A percentile compares a stretch with the other conserved stretches of the same genome.
Evolutionary conservation across 2,113 vertebrate species (phyloP).

Genomic region (Aspiorhynchus laticeps): DNA sequence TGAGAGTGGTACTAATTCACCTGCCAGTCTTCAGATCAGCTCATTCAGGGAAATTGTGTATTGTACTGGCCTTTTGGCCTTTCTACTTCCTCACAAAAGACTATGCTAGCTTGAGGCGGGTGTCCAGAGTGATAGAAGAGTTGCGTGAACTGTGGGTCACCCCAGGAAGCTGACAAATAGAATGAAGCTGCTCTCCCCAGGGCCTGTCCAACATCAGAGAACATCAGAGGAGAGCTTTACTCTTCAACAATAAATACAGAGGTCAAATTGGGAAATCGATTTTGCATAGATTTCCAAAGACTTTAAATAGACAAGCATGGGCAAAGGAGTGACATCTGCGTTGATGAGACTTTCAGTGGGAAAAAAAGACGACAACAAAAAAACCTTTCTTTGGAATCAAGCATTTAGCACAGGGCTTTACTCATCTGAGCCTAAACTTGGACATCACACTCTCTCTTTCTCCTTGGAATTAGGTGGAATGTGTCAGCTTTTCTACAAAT

Average conservation of each 20-base stretch:
- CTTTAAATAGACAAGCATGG: background rate
- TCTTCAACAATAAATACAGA: conserved; percentile 18
- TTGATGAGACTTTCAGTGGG: background rate
- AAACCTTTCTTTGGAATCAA: background rate
- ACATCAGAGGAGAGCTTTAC: conserved; percentile 17
- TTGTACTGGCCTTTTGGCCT: conserved; percentile 1
- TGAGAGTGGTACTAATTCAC: background rate
- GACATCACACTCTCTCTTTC: background rate
- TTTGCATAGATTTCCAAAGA: conserved; percentile 10
- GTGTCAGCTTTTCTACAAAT: background rate
- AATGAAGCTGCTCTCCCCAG: conserved; percentile 29
- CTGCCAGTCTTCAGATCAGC: conserved; percentile 10
- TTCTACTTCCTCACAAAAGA: conserved; percentile 37
- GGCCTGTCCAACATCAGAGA: conserved; percentile 39
- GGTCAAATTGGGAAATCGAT: conserved; percentile 13
- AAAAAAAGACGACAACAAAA: background rate
- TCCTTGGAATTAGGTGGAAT: background rate
- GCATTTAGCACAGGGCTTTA: background rate
- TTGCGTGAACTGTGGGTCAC: conserved; percentile 52
- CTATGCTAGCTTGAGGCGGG: conserved; percentile 23
- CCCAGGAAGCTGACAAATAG: conserved; percentile 54
- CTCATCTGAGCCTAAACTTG: background rate
- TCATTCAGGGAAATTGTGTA: background rate
- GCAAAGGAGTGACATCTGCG: background rate
- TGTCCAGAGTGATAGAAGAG: conserved; percentile 52